A percentile compares a stretch with the other conserved stretches of the same genome.
Evolutionary conservation across 2,113 vertebrate species (phyloP).

Genomic region (Gymnarchus niloticus): DNA sequence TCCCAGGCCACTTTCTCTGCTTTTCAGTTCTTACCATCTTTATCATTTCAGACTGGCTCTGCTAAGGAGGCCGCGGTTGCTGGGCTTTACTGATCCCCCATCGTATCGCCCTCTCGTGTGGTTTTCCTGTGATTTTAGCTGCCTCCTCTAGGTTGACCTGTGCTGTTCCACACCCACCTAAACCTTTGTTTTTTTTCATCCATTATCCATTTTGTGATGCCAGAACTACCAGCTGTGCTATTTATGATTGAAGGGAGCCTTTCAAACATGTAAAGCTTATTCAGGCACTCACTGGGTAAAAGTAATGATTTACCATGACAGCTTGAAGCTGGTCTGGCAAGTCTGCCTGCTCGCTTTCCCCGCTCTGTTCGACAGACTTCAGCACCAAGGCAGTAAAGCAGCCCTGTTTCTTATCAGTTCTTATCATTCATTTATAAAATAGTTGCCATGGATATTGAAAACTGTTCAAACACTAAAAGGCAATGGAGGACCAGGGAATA

Average conservation of each 20-base stretch:
- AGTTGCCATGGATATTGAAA: no score
- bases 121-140: not conserved
- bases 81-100: not conserved
- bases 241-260: not conserved
- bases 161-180: not conserved
- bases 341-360: not conserved
- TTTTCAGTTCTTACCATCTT: no score
- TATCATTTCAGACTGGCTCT: no score
- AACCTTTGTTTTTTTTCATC: not conserved
- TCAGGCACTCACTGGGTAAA: not conserved
- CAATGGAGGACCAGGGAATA: no score
- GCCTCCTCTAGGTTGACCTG: not conserved
- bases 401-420: not conserved
- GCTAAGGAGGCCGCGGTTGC: no score
- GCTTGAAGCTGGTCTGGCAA: not conserved
- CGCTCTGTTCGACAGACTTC: not conserved
- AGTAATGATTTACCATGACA: not conserved
- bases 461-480: no score
- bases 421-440: no score
- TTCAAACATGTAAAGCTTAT: no score
- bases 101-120: not conserved
- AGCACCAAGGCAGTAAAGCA: not conserved
- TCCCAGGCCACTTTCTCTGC: not conserved
- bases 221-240: not conserved
- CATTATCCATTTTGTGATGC: not conserved